phyloP scores from a whole-genome alignment of 2,888 invertebrate genomes.

The Acanthosoma haemorrhoidale region DNA sequence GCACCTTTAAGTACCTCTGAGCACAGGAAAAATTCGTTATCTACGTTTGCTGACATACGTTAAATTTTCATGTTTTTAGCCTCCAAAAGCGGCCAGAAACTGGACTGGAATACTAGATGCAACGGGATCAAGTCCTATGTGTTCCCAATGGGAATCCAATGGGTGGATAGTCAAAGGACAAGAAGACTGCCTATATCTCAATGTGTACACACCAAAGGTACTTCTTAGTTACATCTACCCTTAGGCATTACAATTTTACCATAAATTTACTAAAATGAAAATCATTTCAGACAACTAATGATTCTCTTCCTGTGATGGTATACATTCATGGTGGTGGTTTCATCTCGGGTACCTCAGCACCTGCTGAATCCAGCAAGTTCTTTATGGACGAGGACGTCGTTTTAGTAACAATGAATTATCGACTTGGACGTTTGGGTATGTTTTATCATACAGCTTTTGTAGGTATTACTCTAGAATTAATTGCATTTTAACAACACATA shows the following conservation, averaged over 20 bases:
- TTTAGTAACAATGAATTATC: background rate
- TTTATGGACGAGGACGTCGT: constrained; percentile 13
- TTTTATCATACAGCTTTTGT: too few relatives aligned
- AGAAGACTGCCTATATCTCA: constrained; percentile 9
- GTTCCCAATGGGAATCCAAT: background rate
- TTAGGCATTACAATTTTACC: background rate
- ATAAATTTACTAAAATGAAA: background rate
- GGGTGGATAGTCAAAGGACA: background rate
- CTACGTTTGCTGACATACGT: too few relatives aligned
- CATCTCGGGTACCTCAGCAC: background rate
- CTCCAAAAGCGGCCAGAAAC: background rate
- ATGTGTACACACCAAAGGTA: constrained; percentile 13
- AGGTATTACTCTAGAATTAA: background rate
- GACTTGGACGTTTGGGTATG: background rate
- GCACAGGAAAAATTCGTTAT: too few relatives aligned
- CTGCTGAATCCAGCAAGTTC: background rate
- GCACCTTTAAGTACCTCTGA: too few relatives aligned
- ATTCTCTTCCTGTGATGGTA: background rate
- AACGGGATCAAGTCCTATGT: background rate
- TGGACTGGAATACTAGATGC: background rate
- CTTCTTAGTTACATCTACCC: background rate
- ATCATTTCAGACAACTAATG: background rate
- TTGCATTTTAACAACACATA: background rate
- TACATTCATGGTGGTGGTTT: constrained; percentile 1
- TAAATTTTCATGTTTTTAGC: background rate